These are phyloP conservation scores for Gymnocypris eckloni DNA, from an alignment of 2,797 vertebrate species.

Conservation along the genomic window DNA sequence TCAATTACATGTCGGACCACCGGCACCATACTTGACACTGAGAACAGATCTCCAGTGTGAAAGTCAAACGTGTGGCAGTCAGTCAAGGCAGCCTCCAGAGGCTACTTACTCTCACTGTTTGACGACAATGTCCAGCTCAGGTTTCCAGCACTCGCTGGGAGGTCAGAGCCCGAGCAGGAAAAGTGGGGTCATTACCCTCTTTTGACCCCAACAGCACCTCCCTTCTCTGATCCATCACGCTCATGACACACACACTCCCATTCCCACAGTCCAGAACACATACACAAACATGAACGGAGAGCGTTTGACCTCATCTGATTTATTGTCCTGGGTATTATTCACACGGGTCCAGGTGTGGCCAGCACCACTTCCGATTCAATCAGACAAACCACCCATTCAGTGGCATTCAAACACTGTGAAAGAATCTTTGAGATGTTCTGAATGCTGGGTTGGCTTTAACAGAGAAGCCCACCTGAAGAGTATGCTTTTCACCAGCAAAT, in stretches of 20 bases:
- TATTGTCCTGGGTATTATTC: conserved; percentile 7
- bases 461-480: neutral
- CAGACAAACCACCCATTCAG: neutral
- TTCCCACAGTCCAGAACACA: conserved; percentile 55
- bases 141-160: conserved; percentile 57
- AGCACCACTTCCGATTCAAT: conserved; percentile 12
- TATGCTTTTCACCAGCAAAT: neutral
- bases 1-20: conserved; percentile 40
- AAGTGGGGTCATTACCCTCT: conserved; percentile 61
- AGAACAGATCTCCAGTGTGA: conserved; percentile 37
- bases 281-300: conserved; percentile 12
- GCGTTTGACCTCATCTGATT: conserved; percentile 8
- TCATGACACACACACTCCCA: conserved; percentile 53
- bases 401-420: neutral
- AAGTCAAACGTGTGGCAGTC: conserved; percentile 58
- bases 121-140: conserved; percentile 62
- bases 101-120: conserved; percentile 63
- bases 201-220: conserved; percentile 60
- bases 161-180: conserved; percentile 58
- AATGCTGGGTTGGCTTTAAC: neutral
- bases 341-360: conserved; percentile 18
- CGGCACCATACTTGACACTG: conserved; percentile 36
- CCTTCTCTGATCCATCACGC: conserved; percentile 56
- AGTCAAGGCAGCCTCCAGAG: conserved; percentile 55
- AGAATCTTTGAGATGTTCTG: neutral